Evolutionary conservation across 2,113 vertebrate species (phyloP).

Genomic region (Petromus typicus): DNA sequence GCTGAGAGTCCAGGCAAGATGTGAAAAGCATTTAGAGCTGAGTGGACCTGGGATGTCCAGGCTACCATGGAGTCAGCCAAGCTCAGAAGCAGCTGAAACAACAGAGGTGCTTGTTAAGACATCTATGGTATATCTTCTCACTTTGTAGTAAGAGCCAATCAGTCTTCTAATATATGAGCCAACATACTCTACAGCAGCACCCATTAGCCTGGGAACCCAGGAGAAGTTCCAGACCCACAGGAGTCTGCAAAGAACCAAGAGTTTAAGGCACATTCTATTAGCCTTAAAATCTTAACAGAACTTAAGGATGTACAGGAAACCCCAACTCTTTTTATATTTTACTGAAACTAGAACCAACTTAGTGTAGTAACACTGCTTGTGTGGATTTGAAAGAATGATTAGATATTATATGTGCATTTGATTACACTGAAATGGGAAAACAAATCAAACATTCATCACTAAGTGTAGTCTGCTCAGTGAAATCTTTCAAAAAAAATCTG

Average conservation of each 20-base stretch:
- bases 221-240: not conserved
- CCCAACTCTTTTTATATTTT: not conserved
- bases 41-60: too few species aligned
- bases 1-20: not conserved
- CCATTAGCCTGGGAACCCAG: not conserved
- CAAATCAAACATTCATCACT: constrained; percentile 59
- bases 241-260: not conserved
- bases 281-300: not conserved
- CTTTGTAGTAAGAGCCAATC: not conserved
- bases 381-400: not conserved
- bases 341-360: constrained; percentile 15
- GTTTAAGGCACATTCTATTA: not conserved
- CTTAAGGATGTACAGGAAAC: not conserved
- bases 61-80: not conserved
- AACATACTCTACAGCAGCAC: not conserved
- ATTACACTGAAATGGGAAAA: constrained; percentile 55
- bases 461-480: constrained; percentile 24
- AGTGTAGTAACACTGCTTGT: not conserved
- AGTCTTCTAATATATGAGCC: not conserved
- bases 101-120: not conserved
- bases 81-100: not conserved
- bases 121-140: not conserved
- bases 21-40: not conserved
- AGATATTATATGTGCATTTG: not conserved
- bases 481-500: constrained; percentile 34